Percentiles rank a stretch among this genome's conserved stretches.
phyloP scores from a whole-genome alignment of 2,797 vertebrate genomes.

The Fundulus diaphanus region DNA sequence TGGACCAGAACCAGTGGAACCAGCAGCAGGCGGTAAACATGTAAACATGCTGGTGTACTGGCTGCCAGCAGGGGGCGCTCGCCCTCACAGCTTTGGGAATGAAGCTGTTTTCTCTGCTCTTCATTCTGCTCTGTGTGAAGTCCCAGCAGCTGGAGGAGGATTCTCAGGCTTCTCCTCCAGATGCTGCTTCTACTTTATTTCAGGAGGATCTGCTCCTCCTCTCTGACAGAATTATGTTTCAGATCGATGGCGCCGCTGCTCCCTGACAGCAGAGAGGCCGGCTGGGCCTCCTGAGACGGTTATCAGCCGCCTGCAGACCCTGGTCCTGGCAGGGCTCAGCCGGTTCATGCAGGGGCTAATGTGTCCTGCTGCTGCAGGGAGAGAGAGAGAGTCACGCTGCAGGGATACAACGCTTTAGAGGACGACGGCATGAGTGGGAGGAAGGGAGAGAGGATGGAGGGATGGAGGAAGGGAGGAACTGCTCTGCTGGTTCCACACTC shows the following conservation, averaged over 20 bases:
- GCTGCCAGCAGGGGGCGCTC: too few relatives aligned
- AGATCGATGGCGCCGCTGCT: constrained; percentile 53
- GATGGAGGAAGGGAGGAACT: too few relatives aligned
- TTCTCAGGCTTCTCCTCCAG: constrained; percentile 3
- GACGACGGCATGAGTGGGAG: constrained; percentile 50
- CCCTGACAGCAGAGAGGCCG: constrained; percentile 42
- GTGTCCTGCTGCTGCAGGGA: constrained; percentile 55
- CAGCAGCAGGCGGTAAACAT: too few relatives aligned
- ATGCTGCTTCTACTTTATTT: too few relatives aligned
- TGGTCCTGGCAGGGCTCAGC: constrained; percentile 65
- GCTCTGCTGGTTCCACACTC: too few relatives aligned
- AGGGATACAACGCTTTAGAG: constrained; percentile 65
- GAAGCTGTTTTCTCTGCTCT: too few relatives aligned
- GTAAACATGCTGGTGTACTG: too few relatives aligned
- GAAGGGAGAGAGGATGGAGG: constrained; percentile 28
- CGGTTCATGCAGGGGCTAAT: constrained; percentile 68
- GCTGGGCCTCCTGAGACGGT: constrained; percentile 25
- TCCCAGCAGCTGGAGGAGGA: not conserved
- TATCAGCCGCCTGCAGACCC: constrained; percentile 68
- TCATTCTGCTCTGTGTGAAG: constrained; percentile 1
- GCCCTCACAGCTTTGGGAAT: too few relatives aligned
- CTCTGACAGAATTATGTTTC: constrained; percentile 43
- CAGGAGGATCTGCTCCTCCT: not conserved
- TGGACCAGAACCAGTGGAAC: too few relatives aligned
- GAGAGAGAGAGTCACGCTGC: constrained; percentile 35